A percentile compares a stretch with the other conserved stretches of the same genome.
Conservation (phyloP, 2,888 invertebrate species). For the Punctoribates punctum region DNA sequence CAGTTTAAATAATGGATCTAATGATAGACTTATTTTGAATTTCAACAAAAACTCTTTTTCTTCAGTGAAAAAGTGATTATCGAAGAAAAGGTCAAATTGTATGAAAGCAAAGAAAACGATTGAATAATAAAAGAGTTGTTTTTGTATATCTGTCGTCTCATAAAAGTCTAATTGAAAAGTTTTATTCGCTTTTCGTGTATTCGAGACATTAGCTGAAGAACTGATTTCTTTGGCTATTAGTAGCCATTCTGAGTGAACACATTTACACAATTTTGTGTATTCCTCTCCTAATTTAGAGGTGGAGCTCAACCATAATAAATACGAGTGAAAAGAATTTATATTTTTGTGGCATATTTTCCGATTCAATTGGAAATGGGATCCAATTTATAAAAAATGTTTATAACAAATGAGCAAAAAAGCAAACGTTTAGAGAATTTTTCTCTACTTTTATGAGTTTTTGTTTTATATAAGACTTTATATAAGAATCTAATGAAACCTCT, state of each 20-base stretch:
- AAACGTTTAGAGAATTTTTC: no score
- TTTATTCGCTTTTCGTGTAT: constrained; percentile 1
- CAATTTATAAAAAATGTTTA: no score
- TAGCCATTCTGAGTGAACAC: neutral
- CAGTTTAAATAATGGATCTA: no score
- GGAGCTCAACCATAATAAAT: no score
- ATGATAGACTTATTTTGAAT: no score
- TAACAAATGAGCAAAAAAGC: no score
- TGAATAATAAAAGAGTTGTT: no score
- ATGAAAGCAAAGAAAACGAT: no score
- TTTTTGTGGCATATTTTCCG: neutral
- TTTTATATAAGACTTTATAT: no score
- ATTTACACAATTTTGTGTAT: neutral
- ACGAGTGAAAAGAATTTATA: neutral
- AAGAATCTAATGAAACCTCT: no score
- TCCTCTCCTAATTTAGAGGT: no score
- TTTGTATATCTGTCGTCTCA: neutral
- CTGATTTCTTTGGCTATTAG: neutral
- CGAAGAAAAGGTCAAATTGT: neutral
- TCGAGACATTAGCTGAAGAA: neutral
- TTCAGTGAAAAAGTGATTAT: neutral
- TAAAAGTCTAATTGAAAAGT: neutral
- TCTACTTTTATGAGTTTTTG: no score
- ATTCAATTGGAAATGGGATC: neutral
- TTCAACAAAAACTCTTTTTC: neutral